Evolutionary conservation across 2,113 vertebrate species (phyloP).

Genomic region (Sander vitreus): DNA sequence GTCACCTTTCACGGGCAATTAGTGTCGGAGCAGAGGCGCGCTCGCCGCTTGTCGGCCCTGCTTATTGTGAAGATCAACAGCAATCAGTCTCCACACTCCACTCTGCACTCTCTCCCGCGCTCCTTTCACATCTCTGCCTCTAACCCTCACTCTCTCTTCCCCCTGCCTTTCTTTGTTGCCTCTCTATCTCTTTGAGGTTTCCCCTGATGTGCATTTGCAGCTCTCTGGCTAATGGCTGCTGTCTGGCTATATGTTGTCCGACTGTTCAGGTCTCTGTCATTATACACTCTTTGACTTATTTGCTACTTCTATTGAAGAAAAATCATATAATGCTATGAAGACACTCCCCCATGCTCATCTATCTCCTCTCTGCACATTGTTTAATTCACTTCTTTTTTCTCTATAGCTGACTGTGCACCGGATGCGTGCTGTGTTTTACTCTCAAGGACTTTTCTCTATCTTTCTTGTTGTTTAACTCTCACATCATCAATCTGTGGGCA

Average conservation of each 20-base stretch:
- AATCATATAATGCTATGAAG: slow-evolving; percentile 53
- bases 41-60: slow-evolving; percentile 94
- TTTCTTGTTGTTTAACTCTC: slow-evolving; percentile 10
- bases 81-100: slow-evolving; percentile 79
- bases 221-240: slow-evolving; percentile 74
- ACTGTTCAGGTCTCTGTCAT: slow-evolving; percentile 71
- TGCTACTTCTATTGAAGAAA: slow-evolving; percentile 48
- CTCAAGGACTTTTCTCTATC: slow-evolving; percentile 14
- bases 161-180: slow-evolving; percentile 68
- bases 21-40: slow-evolving; percentile 95
- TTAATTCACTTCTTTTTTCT: slow-evolving; percentile 32
- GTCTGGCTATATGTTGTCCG: slow-evolving; percentile 75
- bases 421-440: slow-evolving; percentile 9
- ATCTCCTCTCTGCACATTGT: slow-evolving; percentile 12
- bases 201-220: slow-evolving; percentile 78
- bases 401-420: slow-evolving; percentile 26
- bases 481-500: slow-evolving; percentile 5
- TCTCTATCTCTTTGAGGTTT: slow-evolving; percentile 75
- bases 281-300: slow-evolving; percentile 63
- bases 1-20: slow-evolving; percentile 99
- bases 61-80: slow-evolving; percentile 93
- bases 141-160: slow-evolving; percentile 68
- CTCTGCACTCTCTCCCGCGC: slow-evolving; percentile 63
- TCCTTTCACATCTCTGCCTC: slow-evolving; percentile 64
- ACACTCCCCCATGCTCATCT: slow-evolving; percentile 20